Base-by-base conservation (phyloP, 2,888 invertebrate genomes). In the Melitaea athalia region DNA sequence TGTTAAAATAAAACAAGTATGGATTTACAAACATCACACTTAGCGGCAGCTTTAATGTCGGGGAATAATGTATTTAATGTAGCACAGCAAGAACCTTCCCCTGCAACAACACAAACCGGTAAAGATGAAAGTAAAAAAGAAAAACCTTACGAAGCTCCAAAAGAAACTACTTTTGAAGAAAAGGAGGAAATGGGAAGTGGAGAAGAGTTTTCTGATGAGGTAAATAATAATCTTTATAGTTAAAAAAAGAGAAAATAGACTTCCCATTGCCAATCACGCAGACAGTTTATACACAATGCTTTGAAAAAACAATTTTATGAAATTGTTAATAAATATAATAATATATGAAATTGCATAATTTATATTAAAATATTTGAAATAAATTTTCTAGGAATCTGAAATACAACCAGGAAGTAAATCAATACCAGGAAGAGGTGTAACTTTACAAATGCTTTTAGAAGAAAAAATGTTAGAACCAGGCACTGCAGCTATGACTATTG, bases 391-490 rank as follows among this genome's bases (percentile, higher is more conserved):
- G 93, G 93, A 93, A 76, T 88, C 82, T 69, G 93, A 93, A 83
- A 78, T 89, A 31, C 91, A 92, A 74, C 78, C 88, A 55, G 93
- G 92, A 11, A 93, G 82, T 69, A 93, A 93, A 72, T 89, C 87
- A 42, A 89, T 91, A 78, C 92, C 95, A 15, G 94, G 94, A 0
- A 93, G 95, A 78, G 95, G 95, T 71, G 96, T 98, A 15, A 98
- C 98, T 11, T 89, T 98, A 72, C 96, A 96, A 86, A 98, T 97
- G 95, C 92, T 98, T 59, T 93, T 98, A 82, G 95, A 96, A 76
- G 97, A 97, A 65, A 96, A 96, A 83, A 95, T 98, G 82, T 93
- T 98, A 71, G 95, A 96, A 80, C 96, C 98, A 59, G 98, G 97
- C 53, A 95, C 95, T 81, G 96, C 96, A 53, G 94, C 96, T 64